A percentile compares a stretch with the other conserved stretches of the same genome.
Conservation (phyloP, 2,797 vertebrate genomes). For the Lepus oiostolus region DNA sequence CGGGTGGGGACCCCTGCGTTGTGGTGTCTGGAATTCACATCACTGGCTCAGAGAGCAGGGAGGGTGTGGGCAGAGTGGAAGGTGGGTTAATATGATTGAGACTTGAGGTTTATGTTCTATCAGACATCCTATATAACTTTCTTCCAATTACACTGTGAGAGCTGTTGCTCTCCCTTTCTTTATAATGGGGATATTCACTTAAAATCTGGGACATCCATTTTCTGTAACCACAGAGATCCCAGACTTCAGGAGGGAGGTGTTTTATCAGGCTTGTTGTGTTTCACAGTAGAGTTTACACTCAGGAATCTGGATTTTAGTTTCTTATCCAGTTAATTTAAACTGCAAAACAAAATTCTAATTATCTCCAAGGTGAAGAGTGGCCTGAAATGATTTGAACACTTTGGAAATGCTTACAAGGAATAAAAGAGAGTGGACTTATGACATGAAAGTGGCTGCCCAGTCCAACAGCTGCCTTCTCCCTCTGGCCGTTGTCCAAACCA, state of each 20-base stretch:
- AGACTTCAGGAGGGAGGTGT: background rate
- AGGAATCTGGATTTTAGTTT: background rate
- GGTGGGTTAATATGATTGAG: slow-evolving; percentile 41
- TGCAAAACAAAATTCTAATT: slow-evolving; percentile 7
- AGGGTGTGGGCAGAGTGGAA: background rate
- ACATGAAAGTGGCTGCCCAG: background rate
- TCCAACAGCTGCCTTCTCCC: background rate
- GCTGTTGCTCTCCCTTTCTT: background rate
- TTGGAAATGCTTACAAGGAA: background rate
- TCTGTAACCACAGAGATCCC: background rate
- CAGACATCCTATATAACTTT: slow-evolving; percentile 37
- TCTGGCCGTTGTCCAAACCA: background rate
- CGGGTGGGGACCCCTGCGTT: background rate
- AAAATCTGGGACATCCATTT: background rate
- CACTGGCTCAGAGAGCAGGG: background rate
- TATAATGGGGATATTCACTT: background rate
- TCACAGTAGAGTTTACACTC: background rate
- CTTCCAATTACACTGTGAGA: background rate
- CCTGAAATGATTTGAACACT: background rate
- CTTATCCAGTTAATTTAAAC: background rate
- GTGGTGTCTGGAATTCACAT: background rate
- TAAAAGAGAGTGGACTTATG: background rate
- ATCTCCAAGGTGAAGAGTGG: slow-evolving; percentile 41
- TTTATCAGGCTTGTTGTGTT: background rate
- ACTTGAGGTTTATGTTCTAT: background rate